phyloP scores from a whole-genome alignment of 2,113 vertebrate genomes.

The Oreocharis arfaki region DNA sequence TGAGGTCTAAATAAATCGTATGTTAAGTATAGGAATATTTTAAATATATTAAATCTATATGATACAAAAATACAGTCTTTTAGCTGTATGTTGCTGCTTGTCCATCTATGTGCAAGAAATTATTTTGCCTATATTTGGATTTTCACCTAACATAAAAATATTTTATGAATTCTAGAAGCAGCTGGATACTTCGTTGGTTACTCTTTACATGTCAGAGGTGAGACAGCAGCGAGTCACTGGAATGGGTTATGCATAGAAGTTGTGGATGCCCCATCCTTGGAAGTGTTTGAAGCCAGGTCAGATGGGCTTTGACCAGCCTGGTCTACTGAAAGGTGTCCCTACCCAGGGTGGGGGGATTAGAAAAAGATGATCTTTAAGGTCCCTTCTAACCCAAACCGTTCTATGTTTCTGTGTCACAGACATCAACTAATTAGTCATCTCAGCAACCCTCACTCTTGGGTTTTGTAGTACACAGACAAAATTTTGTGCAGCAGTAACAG shows the following conservation, averaged over 20 bases:
- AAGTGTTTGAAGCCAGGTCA: background rate
- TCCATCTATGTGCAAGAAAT: background rate
- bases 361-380: background rate
- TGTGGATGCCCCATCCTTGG: background rate
- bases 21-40: background rate
- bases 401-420: background rate
- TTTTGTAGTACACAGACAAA: background rate
- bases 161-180: background rate
- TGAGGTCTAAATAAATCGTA: background rate
- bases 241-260: accelerated
- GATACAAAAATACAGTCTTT: background rate
- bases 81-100: background rate
- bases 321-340: background rate
- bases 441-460: background rate
- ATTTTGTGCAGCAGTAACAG: background rate
- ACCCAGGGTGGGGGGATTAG: accelerated
- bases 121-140: background rate
- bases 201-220: background rate
- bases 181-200: background rate
- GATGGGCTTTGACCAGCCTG: background rate
- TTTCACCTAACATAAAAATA: background rate
- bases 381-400: background rate
- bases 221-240: background rate
- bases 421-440: background rate
- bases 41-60: background rate